Conservation (phyloP, 2,797 vertebrate genomes). For the Calcarius lapponicus region DNA sequence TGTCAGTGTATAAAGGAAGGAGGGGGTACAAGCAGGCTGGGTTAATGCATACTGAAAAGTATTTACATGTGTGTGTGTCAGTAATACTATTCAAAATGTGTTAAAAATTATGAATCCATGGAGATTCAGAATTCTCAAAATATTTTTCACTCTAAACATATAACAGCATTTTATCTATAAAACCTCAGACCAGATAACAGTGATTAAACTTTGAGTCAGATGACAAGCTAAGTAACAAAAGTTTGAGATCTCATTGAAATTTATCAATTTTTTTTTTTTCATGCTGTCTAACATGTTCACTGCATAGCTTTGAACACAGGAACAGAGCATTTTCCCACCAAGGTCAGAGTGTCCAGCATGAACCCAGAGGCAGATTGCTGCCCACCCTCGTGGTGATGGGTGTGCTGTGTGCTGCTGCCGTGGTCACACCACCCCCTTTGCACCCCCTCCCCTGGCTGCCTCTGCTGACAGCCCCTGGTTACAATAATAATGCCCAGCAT, state of each 20-base stretch:
- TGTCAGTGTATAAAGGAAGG: not conserved
- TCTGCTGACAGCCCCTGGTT: not conserved
- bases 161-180: not conserved
- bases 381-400: not conserved
- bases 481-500: rapidly evolving
- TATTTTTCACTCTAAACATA: not conserved
- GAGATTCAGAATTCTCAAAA: not conserved
- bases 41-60: not conserved
- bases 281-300: not conserved
- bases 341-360: not conserved
- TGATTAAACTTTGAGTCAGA: not conserved
- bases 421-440: not conserved
- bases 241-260: not conserved
- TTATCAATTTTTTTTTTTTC: not conserved
- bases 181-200: not conserved
- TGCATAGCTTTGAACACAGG: not conserved
- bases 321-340: not conserved
- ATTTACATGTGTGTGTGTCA: rapidly evolving
- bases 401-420: not conserved
- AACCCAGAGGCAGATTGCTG: not conserved
- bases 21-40: not conserved
- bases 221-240: not conserved
- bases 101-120: not conserved
- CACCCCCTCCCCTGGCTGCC: not conserved
- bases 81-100: not conserved